phyloP scores from a whole-genome alignment of 2,888 invertebrate species.

The Apocheima hispidaria region DNA sequence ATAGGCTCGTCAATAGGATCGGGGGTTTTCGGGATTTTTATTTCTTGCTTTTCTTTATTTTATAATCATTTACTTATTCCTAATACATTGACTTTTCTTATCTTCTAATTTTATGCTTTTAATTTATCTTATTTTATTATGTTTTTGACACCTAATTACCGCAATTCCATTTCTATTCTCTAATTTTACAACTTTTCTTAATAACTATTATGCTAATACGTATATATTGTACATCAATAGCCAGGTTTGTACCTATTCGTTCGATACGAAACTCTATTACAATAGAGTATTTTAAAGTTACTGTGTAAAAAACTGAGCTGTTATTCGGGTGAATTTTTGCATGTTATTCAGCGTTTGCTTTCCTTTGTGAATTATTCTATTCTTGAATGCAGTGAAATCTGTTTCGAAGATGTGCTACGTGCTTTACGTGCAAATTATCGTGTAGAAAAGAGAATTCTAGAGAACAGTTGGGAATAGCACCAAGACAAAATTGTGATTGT shows the following conservation, averaged over 20 bases:
- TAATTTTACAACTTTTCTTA: too few species aligned
- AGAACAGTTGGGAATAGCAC: not conserved
- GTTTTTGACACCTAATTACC: too few species aligned
- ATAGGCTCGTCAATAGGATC: too few species aligned
- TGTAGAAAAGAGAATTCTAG: not conserved
- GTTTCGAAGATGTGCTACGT: slow-evolving; percentile 24
- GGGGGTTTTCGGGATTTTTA: too few species aligned
- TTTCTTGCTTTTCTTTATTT: too few species aligned
- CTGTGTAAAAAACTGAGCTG: slow-evolving; percentile 10
- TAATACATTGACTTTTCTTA: too few species aligned
- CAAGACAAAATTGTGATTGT: not conserved
- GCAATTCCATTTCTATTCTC: too few species aligned
- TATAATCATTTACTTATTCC: too few species aligned
- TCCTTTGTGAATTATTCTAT: slow-evolving; percentile 31
- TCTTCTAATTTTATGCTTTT: too few species aligned
- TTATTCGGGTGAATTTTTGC: slow-evolving; percentile 22
- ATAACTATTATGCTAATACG: too few species aligned
- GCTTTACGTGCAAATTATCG: slow-evolving; percentile 10
- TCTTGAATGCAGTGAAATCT: slow-evolving; percentile 20
- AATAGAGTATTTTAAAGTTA: slow-evolving; percentile 4
- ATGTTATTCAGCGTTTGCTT: slow-evolving; percentile 23
- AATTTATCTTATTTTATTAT: too few species aligned
- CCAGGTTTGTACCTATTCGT: not conserved
- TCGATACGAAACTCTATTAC: not conserved
- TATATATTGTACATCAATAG: not conserved